Evolutionary conservation across 2,888 invertebrate species (phyloP).

Genomic region (Drosophila sordidapex): DNA sequence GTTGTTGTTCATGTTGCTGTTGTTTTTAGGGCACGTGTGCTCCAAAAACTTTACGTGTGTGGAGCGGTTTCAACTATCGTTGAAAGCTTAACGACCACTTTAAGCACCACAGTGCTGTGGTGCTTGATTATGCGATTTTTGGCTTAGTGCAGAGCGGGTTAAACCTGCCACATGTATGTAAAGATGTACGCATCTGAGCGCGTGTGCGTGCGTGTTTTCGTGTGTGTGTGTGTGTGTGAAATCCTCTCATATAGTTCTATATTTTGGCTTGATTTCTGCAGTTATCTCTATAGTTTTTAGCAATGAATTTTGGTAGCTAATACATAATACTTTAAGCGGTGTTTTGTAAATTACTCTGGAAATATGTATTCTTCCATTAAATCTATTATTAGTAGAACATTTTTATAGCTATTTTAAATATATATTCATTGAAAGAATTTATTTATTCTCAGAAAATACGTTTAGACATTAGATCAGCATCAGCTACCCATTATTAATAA

Average conservation of each 20-base stretch:
- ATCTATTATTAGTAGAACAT: not conserved
- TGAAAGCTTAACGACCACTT: constrained; percentile 64
- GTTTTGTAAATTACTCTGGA: not conserved
- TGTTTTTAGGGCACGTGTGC: constrained; percentile 42
- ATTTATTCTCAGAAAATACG: not conserved
- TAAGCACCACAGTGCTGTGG: constrained; percentile 52
- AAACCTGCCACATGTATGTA: constrained; percentile 6
- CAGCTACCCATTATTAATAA: not conserved
- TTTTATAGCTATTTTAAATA: not conserved
- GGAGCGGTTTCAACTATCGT: constrained; percentile 49
- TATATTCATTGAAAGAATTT: not conserved
- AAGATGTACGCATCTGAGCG: not conserved
- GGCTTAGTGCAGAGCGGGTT: constrained; percentile 26
- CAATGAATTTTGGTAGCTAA: not conserved
- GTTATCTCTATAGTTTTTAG: not conserved
- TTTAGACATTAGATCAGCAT: not conserved
- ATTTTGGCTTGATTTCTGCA: not conserved
- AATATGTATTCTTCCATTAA: not conserved
- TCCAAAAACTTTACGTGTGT: constrained; percentile 42
- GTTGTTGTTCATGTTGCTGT: constrained; percentile 25
- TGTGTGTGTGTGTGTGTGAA: not conserved
- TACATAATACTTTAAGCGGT: not conserved
- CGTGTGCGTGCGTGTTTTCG: too few relatives aligned
- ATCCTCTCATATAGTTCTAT: constrained; percentile 16
- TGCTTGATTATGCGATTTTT: constrained; percentile 59